Conservation (phyloP, 2,113 vertebrate genomes). For the Crotalus horridus region DNA sequence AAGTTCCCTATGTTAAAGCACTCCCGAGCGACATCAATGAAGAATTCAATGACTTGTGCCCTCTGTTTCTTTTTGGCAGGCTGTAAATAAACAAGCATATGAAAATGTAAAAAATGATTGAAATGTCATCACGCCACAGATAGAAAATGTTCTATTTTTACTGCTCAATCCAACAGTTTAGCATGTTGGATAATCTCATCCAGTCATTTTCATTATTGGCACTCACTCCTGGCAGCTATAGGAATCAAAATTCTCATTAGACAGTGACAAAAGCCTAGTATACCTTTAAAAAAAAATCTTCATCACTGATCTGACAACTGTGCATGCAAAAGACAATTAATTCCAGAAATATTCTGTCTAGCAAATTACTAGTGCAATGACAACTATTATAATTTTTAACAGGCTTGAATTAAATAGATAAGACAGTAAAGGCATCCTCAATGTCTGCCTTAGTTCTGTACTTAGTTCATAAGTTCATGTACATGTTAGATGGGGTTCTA, state of each 20-base stretch:
- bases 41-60: slow-evolving; percentile 91
- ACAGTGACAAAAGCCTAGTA: neutral
- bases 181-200: slow-evolving; percentile 9
- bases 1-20: slow-evolving; percentile 97
- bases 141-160: neutral
- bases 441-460: neutral
- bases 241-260: slow-evolving; percentile 28
- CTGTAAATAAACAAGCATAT: slow-evolving; percentile 63
- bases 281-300: neutral
- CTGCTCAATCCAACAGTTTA: neutral
- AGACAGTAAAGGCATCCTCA: neutral
- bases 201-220: slow-evolving; percentile 15
- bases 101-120: neutral
- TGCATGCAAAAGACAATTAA: neutral
- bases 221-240: slow-evolving; percentile 24
- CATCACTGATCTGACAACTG: neutral
- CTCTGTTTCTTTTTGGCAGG: slow-evolving; percentile 92
- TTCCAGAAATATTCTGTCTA: neutral
- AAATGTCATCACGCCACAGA: neutral
- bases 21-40: slow-evolving; percentile 90
- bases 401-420: neutral
- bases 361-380: slow-evolving; percentile 1
- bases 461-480: neutral
- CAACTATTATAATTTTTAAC: slow-evolving; percentile 6
- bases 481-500: neutral